Percentiles rank a stretch among this genome's conserved stretches.
phyloP scores from a whole-genome alignment of 2,888 invertebrate genomes.

The Ephialtes manifestator region DNA sequence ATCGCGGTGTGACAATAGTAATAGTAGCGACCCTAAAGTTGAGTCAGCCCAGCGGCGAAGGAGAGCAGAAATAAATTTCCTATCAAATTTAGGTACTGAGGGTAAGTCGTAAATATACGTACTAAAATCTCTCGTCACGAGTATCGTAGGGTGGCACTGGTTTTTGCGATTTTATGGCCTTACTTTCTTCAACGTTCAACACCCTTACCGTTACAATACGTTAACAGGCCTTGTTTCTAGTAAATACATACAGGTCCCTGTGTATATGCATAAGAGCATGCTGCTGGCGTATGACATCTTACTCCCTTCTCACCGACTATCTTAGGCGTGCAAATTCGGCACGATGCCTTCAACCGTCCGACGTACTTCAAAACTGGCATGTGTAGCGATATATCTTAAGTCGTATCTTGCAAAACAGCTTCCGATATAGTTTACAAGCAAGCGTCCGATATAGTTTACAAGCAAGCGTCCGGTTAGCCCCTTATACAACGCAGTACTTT shows the following conservation, averaged over 20 bases:
- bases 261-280: no score
- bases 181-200: conserved; percentile 45
- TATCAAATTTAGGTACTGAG: conserved; percentile 37
- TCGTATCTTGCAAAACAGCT: conserved; percentile 17
- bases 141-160: conserved; percentile 23
- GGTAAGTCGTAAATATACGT: conserved; percentile 44
- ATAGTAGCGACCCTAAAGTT: neutral
- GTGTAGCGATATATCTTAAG: conserved; percentile 17
- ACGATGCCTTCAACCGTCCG: conserved; percentile 6
- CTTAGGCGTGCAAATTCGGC: neutral
- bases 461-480: conserved; percentile 6
- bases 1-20: neutral
- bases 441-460: conserved; percentile 35
- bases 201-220: conserved; percentile 7
- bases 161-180: conserved; percentile 48
- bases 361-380: conserved; percentile 6
- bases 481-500: neutral
- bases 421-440: conserved; percentile 34
- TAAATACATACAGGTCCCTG: neutral
- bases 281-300: neutral
- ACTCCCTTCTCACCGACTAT: neutral
- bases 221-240: conserved; percentile 25
- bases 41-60: conserved; percentile 1
- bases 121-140: conserved; percentile 6
- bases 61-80: conserved; percentile 43